Evolutionary conservation across 2,888 invertebrate species (phyloP), one percentile per base, ranked within the genome.

Genomic region (Cyclophora albipunctata): DNA sequence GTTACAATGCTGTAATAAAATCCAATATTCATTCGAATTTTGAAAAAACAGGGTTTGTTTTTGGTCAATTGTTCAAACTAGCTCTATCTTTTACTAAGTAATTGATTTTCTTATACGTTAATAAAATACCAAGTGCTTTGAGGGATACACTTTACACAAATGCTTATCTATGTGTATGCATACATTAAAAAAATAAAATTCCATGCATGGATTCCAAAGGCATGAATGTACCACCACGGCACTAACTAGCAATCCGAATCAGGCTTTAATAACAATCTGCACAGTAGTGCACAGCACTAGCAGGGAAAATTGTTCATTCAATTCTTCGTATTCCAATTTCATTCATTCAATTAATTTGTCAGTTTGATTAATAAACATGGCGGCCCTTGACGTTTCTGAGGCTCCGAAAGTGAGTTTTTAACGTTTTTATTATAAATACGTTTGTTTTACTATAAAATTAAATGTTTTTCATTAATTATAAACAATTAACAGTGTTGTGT

Each of bases 381-480:
- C 91, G 80, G 90, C 91, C 65, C 84, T 89, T 59, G 89, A 89
- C 66, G 84, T 85, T 5, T 37, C 37, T 62, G 88, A 89, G 63
- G 67, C 70, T 60, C 76, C 78, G 46, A 88, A 88, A 82, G 88
- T 88, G 74, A 84, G 79, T 76, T 67, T 53, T 34, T 4, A 33
- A 6, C 34, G 61, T 59, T 60, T 57, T 63, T 58, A 52, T 45
- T 51, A 50, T 2, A 34, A 43, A 34, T 34, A 33, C 42, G 4
- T 40, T 47, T 51, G 48, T 59, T 40, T 50, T 48, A 47, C 40
- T 45, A 43, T 42, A 42, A 35, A 3, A 51, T 50, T n/a, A 51
- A 48, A 45, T 45, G 20, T 20, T 20, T 20, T 20, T 20, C 20
- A 20, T 20, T 20, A 20, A 1, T 20, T 20, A 20, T 20, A 40